These are phyloP conservation scores for Phymanthus crucifer DNA, from an alignment of 92 coral and sea anemone genomes.

Conservation along the genomic window DNA sequence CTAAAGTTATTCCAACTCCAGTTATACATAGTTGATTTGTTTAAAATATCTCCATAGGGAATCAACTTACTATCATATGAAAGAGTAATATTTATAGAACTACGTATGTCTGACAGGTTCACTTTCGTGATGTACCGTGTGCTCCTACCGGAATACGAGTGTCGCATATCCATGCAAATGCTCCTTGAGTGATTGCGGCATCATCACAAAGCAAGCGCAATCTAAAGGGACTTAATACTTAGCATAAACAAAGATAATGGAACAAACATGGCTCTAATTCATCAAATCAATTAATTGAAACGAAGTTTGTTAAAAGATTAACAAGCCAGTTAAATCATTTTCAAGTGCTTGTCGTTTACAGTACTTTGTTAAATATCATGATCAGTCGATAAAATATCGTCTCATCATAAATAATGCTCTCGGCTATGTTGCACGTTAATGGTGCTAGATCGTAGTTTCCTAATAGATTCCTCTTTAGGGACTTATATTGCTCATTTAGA, in stretches of 20 bases:
- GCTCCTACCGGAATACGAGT: neutral
- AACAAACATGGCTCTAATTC: neutral
- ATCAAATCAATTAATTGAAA: neutral
- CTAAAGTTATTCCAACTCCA: constrained; percentile 9
- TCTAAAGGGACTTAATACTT: neutral
- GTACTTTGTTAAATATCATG: neutral
- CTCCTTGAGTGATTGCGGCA: neutral
- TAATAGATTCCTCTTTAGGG: neutral
- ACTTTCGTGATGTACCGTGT: too few species aligned
- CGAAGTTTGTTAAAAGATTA: neutral
- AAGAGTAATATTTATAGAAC: neutral
- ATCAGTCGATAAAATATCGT: neutral
- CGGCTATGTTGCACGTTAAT: neutral
- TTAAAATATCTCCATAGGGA: neutral
- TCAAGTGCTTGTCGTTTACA: neutral
- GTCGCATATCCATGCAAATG: neutral
- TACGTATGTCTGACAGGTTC: neutral
- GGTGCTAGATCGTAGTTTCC: neutral
- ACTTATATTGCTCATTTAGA: neutral
- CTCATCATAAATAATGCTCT: neutral
- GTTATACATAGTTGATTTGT: neutral
- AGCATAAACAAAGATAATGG: neutral
- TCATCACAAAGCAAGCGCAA: neutral
- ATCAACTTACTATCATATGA: neutral
- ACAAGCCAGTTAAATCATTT: neutral